Base-by-base conservation (phyloP, 2,797 vertebrate genomes). In the Chanos chanos region DNA sequence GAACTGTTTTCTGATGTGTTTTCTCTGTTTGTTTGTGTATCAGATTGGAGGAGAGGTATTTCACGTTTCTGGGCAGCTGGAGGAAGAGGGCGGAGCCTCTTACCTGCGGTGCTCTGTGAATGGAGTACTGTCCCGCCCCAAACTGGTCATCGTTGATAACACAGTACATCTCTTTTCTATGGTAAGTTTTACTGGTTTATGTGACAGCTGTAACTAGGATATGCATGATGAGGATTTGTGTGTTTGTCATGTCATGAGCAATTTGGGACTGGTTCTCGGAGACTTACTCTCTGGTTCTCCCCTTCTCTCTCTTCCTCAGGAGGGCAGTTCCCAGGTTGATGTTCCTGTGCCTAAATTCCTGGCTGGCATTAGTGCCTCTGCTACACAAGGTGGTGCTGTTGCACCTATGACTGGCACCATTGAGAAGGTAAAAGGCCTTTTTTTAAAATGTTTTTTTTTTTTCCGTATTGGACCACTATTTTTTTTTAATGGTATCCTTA, bases 361-460 rank as follows among this genome's bases (percentile, higher is more conserved):
- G 70, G 92, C 91, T 12, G 89, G 83, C 5, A 78, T 81, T 55
- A 90, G 89, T 43, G 81, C 86, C 2, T 75, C 81, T 1, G 91
- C 80, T 37, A 64, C 75, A 13, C 92, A 89, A 30, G 87, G 89
- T 0, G 91, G 91, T 7, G 83, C 95, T 0, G 64, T 94, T 34
- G 96, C 96, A 0, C 96, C 95, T 39, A 99, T 99, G 95, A 94
- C 94, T 0, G 96, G 96, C 66, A 98, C 95, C 24, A 91, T 99
- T 54, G 96, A 99, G 83, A 99, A 97, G 94, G 96, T 97, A 77
- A 21, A 10, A n/a, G 2, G 44, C 28, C 4, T 18, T 7, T 7
- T 16, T 37, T 7, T 15, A 36, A 15, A 40, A 40, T 16, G 9
- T 19, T 19, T 16, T 10, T 16, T 41, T 15, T 2, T 16, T n/a